Percentiles rank a stretch among this genome's conserved stretches.
These are phyloP conservation scores for Xiphophorus hellerii DNA, from an alignment of 2,113 vertebrate genomes.

Conservation along the genomic window DNA sequence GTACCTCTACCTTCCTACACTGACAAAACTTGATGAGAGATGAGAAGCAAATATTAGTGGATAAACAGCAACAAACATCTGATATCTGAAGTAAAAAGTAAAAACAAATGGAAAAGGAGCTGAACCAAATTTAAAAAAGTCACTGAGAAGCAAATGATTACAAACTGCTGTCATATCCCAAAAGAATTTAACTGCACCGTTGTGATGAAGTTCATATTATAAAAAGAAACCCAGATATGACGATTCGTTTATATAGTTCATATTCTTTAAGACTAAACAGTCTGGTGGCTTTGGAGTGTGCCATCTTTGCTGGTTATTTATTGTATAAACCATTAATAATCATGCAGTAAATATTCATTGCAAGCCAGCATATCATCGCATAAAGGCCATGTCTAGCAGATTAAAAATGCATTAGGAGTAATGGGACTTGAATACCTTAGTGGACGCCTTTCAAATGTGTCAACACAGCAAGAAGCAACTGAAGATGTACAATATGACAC, in stretches of 20 bases:
- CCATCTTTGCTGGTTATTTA: slow-evolving; percentile 87
- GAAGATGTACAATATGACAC: slow-evolving; percentile 26
- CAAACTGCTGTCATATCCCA: slow-evolving; percentile 1
- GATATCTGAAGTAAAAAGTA: slow-evolving; percentile 60
- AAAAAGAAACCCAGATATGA: not conserved
- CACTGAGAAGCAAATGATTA: slow-evolving; percentile 46
- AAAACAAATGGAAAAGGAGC: slow-evolving; percentile 31
- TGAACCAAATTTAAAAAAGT: slow-evolving; percentile 20
- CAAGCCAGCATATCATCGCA: slow-evolving; percentile 92
- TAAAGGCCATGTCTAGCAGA: slow-evolving; percentile 91
- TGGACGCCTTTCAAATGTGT: slow-evolving; percentile 85
- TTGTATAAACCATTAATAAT: slow-evolving; percentile 89
- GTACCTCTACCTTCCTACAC: slow-evolving; percentile 48
- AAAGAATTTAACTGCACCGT: not conserved
- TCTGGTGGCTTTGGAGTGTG: slow-evolving; percentile 86
- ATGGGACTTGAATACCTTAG: slow-evolving; percentile 97
- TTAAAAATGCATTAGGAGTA: slow-evolving; percentile 97
- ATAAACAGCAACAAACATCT: slow-evolving; percentile 49
- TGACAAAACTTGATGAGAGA: slow-evolving; percentile 36
- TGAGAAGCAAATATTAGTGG: slow-evolving; percentile 53
- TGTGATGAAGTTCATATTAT: not conserved
- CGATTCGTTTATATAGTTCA: slow-evolving; percentile 1
- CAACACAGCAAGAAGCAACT: slow-evolving; percentile 39
- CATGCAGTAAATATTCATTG: slow-evolving; percentile 95
- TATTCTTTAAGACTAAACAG: slow-evolving; percentile 37